phyloP scores from a whole-genome alignment of 2,797 vertebrate genomes.

The Ctenopoma multispine region DNA sequence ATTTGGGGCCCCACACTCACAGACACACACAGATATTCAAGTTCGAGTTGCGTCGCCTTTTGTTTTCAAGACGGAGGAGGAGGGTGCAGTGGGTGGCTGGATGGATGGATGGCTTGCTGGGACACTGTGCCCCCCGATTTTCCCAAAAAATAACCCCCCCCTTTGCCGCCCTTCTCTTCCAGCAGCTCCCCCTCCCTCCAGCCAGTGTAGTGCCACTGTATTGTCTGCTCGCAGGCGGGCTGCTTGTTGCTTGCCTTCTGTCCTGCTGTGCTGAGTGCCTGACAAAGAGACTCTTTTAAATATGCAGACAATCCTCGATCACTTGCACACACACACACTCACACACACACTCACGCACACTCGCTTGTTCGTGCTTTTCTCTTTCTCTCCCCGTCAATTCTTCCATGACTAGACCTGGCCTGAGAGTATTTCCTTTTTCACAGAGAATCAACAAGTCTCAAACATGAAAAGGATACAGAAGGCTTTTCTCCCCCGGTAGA shows the following conservation, averaged over 20 bases:
- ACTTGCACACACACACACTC: slow-evolving; percentile 40
- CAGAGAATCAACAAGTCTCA: slow-evolving; percentile 76
- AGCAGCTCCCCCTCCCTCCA: slow-evolving; percentile 26
- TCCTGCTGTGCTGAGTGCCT: slow-evolving; percentile 79
- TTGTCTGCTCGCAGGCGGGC: slow-evolving; percentile 83
- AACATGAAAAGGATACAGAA: slow-evolving; percentile 64
- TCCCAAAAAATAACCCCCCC: slow-evolving; percentile 40
- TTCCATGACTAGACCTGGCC: slow-evolving; percentile 60
- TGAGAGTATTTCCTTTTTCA: slow-evolving; percentile 68
- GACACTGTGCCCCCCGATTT: slow-evolving; percentile 66
- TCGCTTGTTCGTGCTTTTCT: slow-evolving; percentile 52
- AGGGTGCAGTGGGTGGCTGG: slow-evolving; percentile 66
- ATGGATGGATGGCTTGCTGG: slow-evolving; percentile 75
- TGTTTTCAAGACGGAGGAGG: slow-evolving; percentile 73
- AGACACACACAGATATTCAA: slow-evolving; percentile 81
- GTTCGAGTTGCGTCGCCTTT: slow-evolving; percentile 83
- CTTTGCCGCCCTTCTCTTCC: slow-evolving; percentile 7
- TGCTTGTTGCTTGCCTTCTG: slow-evolving; percentile 88
- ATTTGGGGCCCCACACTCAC: slow-evolving; percentile 53
- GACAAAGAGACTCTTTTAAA: slow-evolving; percentile 84
- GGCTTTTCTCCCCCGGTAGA: slow-evolving; percentile 42
- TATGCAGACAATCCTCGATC: slow-evolving; percentile 81
- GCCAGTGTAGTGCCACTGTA: slow-evolving; percentile 82
- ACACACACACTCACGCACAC: slow-evolving; percentile 42
- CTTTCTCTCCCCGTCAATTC: slow-evolving; percentile 59